phyloP scores from a whole-genome alignment of 2,113 vertebrate species.

The Amazona guildingii region DNA sequence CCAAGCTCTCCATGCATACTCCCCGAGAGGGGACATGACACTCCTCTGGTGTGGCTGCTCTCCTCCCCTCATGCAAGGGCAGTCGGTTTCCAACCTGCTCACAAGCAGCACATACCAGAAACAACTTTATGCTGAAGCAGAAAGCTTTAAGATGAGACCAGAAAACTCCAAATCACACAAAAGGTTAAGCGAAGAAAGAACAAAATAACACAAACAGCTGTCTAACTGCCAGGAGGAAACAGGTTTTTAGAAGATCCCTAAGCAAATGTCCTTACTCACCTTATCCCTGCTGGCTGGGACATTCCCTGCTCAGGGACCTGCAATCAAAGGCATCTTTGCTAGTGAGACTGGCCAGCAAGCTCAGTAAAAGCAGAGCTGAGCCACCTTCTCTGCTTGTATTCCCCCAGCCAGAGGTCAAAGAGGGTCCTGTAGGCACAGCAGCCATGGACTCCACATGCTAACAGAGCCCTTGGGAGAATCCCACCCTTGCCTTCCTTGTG shows the following conservation, averaged over 20 bases:
- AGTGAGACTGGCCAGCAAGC: not conserved
- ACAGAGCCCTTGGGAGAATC: not conserved
- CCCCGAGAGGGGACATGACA: not conserved
- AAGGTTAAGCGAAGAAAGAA: not conserved
- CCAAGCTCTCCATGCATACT: not conserved
- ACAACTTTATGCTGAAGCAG: not conserved
- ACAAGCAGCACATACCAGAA: not conserved
- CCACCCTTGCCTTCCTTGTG: not conserved
- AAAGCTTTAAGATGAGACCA: not conserved
- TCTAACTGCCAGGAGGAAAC: not conserved
- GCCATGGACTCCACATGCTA: accelerated
- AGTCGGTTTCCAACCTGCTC: not conserved
- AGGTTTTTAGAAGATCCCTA: not conserved
- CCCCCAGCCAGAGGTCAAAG: not conserved
- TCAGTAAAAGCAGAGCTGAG: not conserved
- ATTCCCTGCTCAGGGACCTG: not conserved
- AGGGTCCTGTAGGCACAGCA: not conserved
- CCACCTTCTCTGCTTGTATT: not conserved
- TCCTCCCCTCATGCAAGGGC: not conserved
- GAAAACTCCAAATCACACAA: not conserved
- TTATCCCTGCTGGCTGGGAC: not conserved
- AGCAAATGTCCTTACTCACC: not conserved
- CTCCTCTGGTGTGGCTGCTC: not conserved
- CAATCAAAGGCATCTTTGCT: not conserved
- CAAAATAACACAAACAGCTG: accelerated